These are phyloP conservation scores for Drosophila robusta DNA, from an alignment of 2,888 invertebrate species.

Conservation along the genomic window DNA sequence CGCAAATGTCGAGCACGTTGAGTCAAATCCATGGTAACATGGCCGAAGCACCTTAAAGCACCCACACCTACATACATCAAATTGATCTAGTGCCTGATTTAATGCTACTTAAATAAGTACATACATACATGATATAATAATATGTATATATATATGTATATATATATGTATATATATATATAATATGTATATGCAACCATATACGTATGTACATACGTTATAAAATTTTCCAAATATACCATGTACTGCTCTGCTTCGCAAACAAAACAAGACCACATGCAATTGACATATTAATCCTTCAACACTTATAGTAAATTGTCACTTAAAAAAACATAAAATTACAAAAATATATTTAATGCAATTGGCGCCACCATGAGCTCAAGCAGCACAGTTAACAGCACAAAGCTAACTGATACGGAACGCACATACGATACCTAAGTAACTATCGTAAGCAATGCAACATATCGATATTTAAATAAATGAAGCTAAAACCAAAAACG, in stretches of 20 bases:
- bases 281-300: not conserved
- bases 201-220: not conserved
- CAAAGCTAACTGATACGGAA: conserved; percentile 10
- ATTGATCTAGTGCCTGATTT: not conserved
- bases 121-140: not conserved
- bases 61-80: not conserved
- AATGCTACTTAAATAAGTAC: not conserved
- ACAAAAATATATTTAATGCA: too few relatives aligned
- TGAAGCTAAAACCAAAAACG: not conserved
- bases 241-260: not conserved
- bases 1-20: conserved; percentile 2
- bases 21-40: not conserved
- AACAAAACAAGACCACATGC: not conserved
- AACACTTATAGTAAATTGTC: too few relatives aligned
- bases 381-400: not conserved
- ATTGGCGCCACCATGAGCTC: not conserved
- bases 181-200: not conserved
- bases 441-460: conserved; percentile 6
- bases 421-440: not conserved
- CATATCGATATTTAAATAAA: conserved; percentile 2
- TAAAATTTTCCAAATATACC: not conserved
- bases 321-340: too few relatives aligned
- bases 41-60: not conserved
- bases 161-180: not conserved
- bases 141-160: not conserved